Evolutionary conservation across 2,113 vertebrate species (phyloP).

Genomic region (Theristicus caerulescens): DNA sequence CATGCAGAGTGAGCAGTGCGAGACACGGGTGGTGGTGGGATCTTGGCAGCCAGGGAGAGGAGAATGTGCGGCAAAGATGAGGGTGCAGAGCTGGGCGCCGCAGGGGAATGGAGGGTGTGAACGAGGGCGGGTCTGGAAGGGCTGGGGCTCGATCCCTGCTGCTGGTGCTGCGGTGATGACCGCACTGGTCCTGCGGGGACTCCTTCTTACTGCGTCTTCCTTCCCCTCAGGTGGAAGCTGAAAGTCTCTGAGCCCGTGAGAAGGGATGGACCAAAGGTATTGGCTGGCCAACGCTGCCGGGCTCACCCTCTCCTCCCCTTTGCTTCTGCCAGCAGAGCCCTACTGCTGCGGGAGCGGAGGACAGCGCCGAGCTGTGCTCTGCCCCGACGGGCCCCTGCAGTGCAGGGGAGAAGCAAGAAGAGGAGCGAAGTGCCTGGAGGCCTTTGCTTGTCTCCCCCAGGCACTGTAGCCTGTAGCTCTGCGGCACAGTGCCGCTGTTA

Average conservation of each 20-base stretch:
- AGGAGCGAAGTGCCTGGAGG: constrained; percentile 33
- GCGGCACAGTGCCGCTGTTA: background rate
- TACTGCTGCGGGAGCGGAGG: background rate
- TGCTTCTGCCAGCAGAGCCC: background rate
- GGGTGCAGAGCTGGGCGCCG: rapidly evolving
- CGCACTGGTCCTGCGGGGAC: background rate
- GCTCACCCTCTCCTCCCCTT: constrained; percentile 51
- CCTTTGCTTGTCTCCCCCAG: background rate
- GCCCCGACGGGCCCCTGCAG: background rate
- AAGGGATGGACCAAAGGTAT: constrained; percentile 94
- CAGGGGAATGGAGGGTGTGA: background rate
- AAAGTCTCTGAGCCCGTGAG: constrained; percentile 87
- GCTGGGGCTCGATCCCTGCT: background rate
- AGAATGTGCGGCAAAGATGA: background rate
- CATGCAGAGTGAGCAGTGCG: too few relatives aligned
- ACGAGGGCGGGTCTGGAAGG: background rate
- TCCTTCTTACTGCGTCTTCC: background rate
- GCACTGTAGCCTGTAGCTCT: background rate
- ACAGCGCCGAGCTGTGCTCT: background rate
- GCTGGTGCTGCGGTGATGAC: background rate
- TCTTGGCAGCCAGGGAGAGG: background rate
- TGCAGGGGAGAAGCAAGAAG: background rate
- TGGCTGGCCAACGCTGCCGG: background rate
- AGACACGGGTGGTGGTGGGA: rapidly evolving
- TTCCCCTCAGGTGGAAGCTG: constrained; percentile 80